A percentile compares a stretch with the other conserved stretches of the same genome.
Evolutionary conservation across 2,888 invertebrate species (phyloP).

Genomic region (Leucoma salicis): DNA sequence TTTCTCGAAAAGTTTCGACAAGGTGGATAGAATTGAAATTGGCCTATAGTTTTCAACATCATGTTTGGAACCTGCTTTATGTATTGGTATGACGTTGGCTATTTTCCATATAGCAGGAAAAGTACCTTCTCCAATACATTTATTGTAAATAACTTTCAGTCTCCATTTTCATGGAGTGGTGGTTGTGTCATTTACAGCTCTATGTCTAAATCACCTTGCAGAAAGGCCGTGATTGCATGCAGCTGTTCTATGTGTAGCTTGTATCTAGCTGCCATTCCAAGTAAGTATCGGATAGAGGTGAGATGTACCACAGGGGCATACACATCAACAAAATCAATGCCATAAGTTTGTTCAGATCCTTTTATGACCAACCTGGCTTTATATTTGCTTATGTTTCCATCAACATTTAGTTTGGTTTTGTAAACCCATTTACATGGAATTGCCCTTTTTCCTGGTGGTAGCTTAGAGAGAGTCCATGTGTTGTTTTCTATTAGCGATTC

Average conservation of each 20-base stretch:
- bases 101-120: too few species aligned
- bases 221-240: constrained; percentile 12
- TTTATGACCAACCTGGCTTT: constrained; percentile 4
- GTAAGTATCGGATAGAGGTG: constrained; percentile 7
- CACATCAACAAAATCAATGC: constrained; percentile 2
- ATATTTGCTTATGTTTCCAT: too few species aligned
- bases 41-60: constrained; percentile 14
- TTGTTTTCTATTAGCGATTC: too few species aligned
- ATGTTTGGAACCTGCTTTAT: constrained; percentile 1
- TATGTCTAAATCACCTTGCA: constrained; percentile 14
- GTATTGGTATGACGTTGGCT: background rate
- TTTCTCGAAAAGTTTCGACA: too few species aligned
- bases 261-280: constrained; percentile 10
- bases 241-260: constrained; percentile 10
- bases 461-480: too few species aligned
- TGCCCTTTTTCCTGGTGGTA: too few species aligned
- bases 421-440: too few species aligned
- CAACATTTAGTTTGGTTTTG: too few species aligned
- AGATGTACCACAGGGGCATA: constrained; percentile 6
- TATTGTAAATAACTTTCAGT: background rate
- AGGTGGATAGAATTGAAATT: too few species aligned
- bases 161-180: constrained; percentile 2
- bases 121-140: too few species aligned
- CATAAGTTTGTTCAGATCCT: constrained; percentile 1
- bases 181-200: constrained; percentile 10